phyloP scores from a whole-genome alignment of 2,113 vertebrate genomes.

The Semicossyphus pulcher region DNA sequence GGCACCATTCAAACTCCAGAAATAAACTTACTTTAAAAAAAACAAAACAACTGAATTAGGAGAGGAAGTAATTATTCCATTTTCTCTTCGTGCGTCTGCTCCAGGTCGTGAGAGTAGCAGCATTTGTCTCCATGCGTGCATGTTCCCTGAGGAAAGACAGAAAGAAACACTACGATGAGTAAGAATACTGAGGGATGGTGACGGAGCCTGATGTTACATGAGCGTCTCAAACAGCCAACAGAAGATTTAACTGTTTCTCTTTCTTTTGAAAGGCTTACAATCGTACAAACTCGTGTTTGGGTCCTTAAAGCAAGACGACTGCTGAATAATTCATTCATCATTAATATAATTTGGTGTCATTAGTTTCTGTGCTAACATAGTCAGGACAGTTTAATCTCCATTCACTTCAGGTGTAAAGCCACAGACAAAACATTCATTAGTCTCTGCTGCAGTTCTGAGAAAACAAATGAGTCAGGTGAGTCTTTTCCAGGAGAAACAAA shows the following conservation, averaged over 20 bases:
- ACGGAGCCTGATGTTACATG: too few relatives aligned
- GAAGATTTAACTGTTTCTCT: too few relatives aligned
- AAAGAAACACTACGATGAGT: not conserved
- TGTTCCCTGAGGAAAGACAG: constrained; percentile 79
- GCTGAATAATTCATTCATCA: constrained; percentile 3
- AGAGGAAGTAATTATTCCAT: constrained; percentile 21
- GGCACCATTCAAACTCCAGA: not conserved
- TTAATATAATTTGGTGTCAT: not conserved
- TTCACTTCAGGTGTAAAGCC: not conserved
- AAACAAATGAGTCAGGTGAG: not conserved
- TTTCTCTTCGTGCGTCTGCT: constrained; percentile 27
- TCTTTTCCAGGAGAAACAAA: not conserved
- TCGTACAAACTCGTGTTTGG: not conserved
- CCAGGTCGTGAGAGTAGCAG: constrained; percentile 83
- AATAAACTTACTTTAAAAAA: constrained; percentile 15
- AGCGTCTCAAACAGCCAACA: too few relatives aligned
- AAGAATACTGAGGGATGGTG: too few relatives aligned
- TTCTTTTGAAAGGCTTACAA: too few relatives aligned
- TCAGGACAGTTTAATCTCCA: not conserved
- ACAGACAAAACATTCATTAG: not conserved
- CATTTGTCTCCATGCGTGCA: constrained; percentile 84
- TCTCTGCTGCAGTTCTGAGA: not conserved
- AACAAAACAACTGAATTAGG: not conserved
- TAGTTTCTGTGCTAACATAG: not conserved
- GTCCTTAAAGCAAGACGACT: not conserved